Base-by-base conservation (phyloP, 2,797 vertebrate species). In the Centroberyx gerrardi region DNA sequence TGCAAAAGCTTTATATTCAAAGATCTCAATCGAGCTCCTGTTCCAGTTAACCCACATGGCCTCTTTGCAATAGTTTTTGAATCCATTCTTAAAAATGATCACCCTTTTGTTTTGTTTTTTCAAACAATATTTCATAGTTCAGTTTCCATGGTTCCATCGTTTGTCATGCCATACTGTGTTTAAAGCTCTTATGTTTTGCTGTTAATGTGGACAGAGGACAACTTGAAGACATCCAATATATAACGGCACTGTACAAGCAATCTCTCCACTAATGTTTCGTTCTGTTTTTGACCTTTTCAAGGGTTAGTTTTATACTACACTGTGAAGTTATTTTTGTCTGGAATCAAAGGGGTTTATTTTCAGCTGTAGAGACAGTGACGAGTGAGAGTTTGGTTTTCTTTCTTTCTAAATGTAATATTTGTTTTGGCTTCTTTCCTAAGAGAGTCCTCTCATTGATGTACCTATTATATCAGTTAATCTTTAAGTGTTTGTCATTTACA, bases 301-400 rank as follows among this genome's bases (percentile, higher is more conserved):
- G 51, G 53, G 65, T 90, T 89, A 65, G 38, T 87, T 85, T 92
- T 84, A 75, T 79, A 65, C 82, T 66, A 82, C 88, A 93, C 92
- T 92, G 92, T 93, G 91, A 93, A 91, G 80, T 88, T 91, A 77
- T 80, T 89, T 87, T 84, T 76, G 82, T 89, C 81, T 83, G 81
- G 64, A 83, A 86, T 86, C 60, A 82, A 84, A 85, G 27, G 60
- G 53, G 58, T 84, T 83, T 86, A 62, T 87, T 82, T 85, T 89
- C 65, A 58, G 48, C 77, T 84, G 74, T 72, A 69, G 44, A 70
- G 51, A 72, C 15, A 0, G 38, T 82, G 76, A 74, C 9, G 14
- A 63, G 71, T 62, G 61, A 80, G 63, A 75, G 60, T 72, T 76
- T 31, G 27, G 14, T 60, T 88, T 40, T 56, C 60, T 78, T 83